phyloP scores from a whole-genome alignment of 2,797 vertebrate species.

The Danionella dracula region DNA sequence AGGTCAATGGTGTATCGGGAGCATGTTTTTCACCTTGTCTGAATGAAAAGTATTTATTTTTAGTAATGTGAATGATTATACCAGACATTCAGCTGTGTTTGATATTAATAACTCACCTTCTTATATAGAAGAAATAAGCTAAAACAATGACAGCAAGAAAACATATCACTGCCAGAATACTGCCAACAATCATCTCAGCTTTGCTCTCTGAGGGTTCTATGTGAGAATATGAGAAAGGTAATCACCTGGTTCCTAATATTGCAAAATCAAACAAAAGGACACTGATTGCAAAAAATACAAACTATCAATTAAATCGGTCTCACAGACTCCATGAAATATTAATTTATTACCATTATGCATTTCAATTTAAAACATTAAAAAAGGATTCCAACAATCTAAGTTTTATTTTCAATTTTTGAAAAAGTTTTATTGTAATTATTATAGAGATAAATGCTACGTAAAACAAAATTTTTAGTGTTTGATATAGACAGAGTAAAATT shows the following conservation, averaged over 20 bases:
- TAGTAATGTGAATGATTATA: too few relatives aligned
- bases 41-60: background rate
- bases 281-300: background rate
- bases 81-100: too few relatives aligned
- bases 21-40: conserved; percentile 53
- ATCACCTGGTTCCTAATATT: background rate
- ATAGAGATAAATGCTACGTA: too few relatives aligned
- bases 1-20: conserved; percentile 62
- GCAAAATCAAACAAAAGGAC: background rate
- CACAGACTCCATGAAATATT: too few relatives aligned
- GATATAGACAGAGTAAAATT: too few relatives aligned
- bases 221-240: background rate
- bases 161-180: conserved; percentile 48
- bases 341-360: too few relatives aligned
- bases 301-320: too few relatives aligned
- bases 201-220: rapidly evolving
- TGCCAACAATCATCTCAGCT: conserved; percentile 25
- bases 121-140: conserved; percentile 57
- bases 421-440: too few relatives aligned
- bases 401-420: too few relatives aligned
- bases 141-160: conserved; percentile 52
- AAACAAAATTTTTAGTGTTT: too few relatives aligned
- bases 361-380: too few relatives aligned
- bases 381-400: too few relatives aligned
- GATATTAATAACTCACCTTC: conserved; percentile 53